A percentile compares a stretch with the other conserved stretches of the same genome.
These are phyloP conservation scores for Polyommatus iphigenia DNA, from an alignment of 2,888 invertebrate genomes.

Conservation along the genomic window DNA sequence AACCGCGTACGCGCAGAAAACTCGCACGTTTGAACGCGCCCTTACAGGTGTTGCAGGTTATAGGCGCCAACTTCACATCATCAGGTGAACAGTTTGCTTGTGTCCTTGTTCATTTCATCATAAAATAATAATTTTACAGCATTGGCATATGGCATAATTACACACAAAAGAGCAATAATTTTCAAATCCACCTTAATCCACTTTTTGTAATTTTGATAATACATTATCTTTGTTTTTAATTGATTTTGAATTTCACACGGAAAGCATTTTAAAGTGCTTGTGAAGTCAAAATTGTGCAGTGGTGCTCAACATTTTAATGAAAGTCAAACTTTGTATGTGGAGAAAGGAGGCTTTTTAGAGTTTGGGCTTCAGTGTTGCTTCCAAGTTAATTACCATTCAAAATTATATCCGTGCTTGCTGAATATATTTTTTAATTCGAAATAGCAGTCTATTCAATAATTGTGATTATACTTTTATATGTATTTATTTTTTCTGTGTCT, in stretches of 20 bases:
- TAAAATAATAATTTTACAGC: too few species aligned
- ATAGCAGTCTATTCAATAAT: too few species aligned
- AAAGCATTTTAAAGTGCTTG: not conserved
- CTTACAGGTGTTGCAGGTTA: too few species aligned
- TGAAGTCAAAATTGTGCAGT: not conserved
- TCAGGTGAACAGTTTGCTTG: too few species aligned
- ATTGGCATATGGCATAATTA: too few species aligned
- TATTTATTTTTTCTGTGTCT: too few species aligned
- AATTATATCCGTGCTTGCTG: not conserved
- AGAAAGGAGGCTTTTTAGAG: not conserved
- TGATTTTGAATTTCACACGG: not conserved
- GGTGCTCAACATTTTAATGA: slow-evolving; percentile 8
- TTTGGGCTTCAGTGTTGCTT: not conserved
- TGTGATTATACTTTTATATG: too few species aligned
- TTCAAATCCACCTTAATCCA: not conserved
- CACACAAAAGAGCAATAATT: too few species aligned
- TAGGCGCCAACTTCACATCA: too few species aligned
- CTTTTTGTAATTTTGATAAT: not conserved
- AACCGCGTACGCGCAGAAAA: too few species aligned
- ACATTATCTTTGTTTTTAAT: not conserved
- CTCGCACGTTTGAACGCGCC: too few species aligned
- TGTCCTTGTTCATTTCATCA: too few species aligned
- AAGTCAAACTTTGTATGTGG: not conserved
- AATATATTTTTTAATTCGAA: not conserved
- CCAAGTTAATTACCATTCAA: not conserved